phyloP scores from a whole-genome alignment of 2,888 invertebrate species.

The Drosophila formosana region DNA sequence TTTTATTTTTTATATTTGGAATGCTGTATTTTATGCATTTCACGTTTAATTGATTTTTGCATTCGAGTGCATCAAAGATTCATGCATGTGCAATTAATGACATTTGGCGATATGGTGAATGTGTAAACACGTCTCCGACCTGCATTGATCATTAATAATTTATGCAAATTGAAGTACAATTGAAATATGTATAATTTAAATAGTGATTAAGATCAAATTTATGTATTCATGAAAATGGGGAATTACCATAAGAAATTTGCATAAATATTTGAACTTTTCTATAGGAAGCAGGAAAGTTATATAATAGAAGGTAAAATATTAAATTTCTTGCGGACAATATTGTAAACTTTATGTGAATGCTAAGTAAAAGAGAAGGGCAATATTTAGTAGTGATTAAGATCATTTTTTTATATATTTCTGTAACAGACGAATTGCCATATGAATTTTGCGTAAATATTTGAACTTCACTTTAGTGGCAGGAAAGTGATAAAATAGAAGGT shows the following conservation, averaged over 20 bases:
- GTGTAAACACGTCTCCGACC: constrained; percentile 31
- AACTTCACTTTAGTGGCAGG: background rate
- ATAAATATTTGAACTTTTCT: background rate
- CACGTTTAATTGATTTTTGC: constrained; percentile 75
- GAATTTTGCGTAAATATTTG: background rate
- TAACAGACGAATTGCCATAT: background rate
- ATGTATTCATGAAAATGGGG: background rate
- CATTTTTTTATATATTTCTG: too few relatives aligned
- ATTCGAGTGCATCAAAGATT: constrained; percentile 74
- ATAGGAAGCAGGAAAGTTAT: too few relatives aligned
- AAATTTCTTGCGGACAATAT: too few relatives aligned
- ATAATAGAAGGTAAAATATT: too few relatives aligned
- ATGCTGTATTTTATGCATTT: constrained; percentile 45
- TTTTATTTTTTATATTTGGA: constrained; percentile 5
- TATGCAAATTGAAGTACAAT: constrained; percentile 40
- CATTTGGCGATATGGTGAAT: constrained; percentile 46
- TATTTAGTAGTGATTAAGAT: too few relatives aligned
- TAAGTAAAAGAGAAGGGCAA: too few relatives aligned
- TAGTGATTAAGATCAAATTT: background rate
- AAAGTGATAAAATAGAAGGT: too few relatives aligned
- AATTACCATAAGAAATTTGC: background rate
- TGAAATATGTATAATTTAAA: constrained; percentile 9
- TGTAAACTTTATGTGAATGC: too few relatives aligned
- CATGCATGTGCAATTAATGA: constrained; percentile 74
- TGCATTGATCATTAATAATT: constrained; percentile 55